Base-by-base conservation (phyloP, 2,888 invertebrate species). In the Hirtodrosophila histrioides region DNA sequence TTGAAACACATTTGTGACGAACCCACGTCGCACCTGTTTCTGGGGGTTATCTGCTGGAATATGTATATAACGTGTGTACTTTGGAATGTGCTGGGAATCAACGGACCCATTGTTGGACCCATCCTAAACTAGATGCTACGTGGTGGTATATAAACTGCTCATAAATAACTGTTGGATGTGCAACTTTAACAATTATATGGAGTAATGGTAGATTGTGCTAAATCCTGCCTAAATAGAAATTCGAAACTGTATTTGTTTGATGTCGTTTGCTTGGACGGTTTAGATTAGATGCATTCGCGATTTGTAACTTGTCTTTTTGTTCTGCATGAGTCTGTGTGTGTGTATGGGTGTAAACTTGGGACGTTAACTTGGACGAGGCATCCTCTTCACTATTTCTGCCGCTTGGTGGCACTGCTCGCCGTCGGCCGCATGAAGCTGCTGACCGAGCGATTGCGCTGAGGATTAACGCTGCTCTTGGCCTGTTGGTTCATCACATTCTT, bases 361-460 rank as follows among this genome's bases (percentile, higher is more conserved):
- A 69, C 81, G 64, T 67, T 83, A 69, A 69, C 76, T 71, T 73
- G 68, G 76, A 65, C 69, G 45, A 45, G 58, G 45, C 17, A 44
- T 36, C 17, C 8, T 37, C 10, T 9, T 46, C 23, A 17, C 6
- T 66, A 82, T 58, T 94, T 88, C 40, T 82, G 87, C 3, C 91
- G 87, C 90, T 96, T 95, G 50, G 96, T 96, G 31, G 95, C 94
- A 73, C 97, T 97, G 8, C 97, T 95, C 27, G 97, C 95, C 0
- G 97, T 97, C 0, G 97, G 97, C 85, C 96, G 94, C 97, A 97
- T 97, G 89, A 97, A 97, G 66, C 95, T 94, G 61, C 92, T 92
- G 23, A 93, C 82, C 33, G 91, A 88, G 3, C 89, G 79, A 33
- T 67, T 88, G 7, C 83, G 82, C 43, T 80, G 87, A 62, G 48